Percentiles rank a stretch among this genome's conserved stretches.
Conservation (phyloP, 1,140 invertebrate genomes). For the Zelostemma sp. region DNA sequence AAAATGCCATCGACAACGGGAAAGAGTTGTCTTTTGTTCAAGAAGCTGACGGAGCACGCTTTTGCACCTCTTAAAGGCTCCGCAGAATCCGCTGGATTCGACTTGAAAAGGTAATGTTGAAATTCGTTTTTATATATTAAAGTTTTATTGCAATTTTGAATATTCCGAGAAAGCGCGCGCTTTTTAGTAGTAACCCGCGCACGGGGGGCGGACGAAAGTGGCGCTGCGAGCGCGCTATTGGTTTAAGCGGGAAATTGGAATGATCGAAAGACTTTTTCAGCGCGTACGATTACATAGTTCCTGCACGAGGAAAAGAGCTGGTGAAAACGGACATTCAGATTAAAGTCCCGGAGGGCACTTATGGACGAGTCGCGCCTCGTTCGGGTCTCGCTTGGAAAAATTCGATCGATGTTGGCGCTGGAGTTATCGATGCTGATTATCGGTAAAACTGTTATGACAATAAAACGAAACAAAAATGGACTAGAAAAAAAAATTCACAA, state of each 20-base stretch:
- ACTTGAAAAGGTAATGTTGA: constrained; percentile 81
- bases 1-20: constrained; percentile 29
- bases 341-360: constrained; percentile 87
- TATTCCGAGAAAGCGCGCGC: no score
- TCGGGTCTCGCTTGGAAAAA: constrained; percentile 96
- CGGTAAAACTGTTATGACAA: constrained; percentile 63
- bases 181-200: no score
- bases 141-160: no score
- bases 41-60: constrained; percentile 84
- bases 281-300: constrained; percentile 89
- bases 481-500: no score
- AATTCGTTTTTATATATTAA: constrained; percentile 4
- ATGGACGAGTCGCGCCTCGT: constrained; percentile 95
- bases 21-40: constrained; percentile 75
- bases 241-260: background rate
- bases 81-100: constrained; percentile 88
- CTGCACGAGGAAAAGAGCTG: constrained; percentile 86
- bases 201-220: no score
- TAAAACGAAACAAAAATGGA: no score
- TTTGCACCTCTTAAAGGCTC: constrained; percentile 87
- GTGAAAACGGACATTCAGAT: constrained; percentile 95
- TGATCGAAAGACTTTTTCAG: constrained; percentile 65
- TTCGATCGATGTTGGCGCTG: constrained; percentile 95
- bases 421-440: constrained; percentile 66
- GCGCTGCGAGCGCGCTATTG: background rate